phyloP scores from a whole-genome alignment of 1,140 invertebrate genomes.

The Papilio helenus region DNA sequence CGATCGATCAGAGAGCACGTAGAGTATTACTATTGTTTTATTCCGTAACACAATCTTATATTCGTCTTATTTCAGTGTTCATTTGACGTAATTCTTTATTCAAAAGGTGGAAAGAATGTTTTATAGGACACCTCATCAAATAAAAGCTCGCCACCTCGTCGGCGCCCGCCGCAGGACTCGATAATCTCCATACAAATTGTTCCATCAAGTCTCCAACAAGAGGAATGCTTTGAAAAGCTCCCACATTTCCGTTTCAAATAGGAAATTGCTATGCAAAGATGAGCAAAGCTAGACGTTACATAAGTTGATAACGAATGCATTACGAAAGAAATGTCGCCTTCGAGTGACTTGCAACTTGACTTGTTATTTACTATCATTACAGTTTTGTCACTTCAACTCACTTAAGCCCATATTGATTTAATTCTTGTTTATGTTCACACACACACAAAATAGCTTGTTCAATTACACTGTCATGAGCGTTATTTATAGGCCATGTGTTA shows the following conservation, averaged over 20 bases:
- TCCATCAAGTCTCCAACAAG: background rate
- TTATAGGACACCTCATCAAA: background rate
- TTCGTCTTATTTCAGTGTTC: background rate
- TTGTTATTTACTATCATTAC: background rate
- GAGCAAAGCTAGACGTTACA: slow-evolving; percentile 1
- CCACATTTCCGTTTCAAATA: slow-evolving; percentile 18
- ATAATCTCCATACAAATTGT: slow-evolving; percentile 21
- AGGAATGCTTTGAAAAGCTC: slow-evolving; percentile 3
- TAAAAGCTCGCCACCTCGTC: background rate
- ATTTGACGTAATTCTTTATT: background rate
- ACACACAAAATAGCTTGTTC: too few species aligned
- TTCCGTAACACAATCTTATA: background rate
- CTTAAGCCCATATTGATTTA: too few species aligned
- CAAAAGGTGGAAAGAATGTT: background rate
- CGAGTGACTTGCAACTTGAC: background rate
- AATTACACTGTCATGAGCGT: too few species aligned
- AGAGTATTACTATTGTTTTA: background rate
- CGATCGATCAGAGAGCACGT: background rate
- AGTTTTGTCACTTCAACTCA: too few species aligned
- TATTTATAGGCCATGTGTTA: background rate
- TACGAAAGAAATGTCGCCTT: background rate
- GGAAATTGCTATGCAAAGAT: slow-evolving; percentile 9
- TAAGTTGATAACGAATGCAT: slow-evolving; percentile 11
- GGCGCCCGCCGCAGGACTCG: background rate
- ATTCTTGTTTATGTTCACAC: too few species aligned